Percentiles rank a stretch among this genome's conserved stretches.
Evolutionary conservation across 2,888 invertebrate species (phyloP).

Genomic region (Palloptera scutellata): DNA sequence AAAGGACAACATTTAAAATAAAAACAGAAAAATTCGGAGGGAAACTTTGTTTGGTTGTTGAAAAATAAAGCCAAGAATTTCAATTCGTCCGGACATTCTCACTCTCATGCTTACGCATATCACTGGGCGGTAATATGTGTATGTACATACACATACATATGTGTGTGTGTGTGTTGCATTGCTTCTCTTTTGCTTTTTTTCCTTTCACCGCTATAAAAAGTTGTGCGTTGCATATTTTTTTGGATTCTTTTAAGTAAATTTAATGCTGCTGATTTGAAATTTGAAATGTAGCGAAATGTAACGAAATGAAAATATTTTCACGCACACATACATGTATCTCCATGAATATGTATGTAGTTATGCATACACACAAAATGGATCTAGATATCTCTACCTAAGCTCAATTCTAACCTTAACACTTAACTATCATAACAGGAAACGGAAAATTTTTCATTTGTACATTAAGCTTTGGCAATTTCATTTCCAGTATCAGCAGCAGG

Average conservation of each 20-base stretch:
- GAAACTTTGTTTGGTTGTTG: not conserved
- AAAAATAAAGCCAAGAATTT: too few species aligned
- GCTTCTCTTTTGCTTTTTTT: too few species aligned
- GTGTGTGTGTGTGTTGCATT: not conserved
- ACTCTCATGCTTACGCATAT: not conserved
- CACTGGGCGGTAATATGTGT: not conserved
- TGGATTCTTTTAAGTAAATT: not conserved
- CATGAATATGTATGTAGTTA: too few species aligned
- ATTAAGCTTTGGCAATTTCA: too few species aligned
- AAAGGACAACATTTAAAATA: too few species aligned
- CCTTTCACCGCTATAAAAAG: not conserved
- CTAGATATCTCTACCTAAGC: too few species aligned
- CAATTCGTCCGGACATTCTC: not conserved
- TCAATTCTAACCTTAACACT: too few species aligned
- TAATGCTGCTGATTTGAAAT: not conserved
- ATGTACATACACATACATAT: not conserved
- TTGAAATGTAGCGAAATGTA: not conserved
- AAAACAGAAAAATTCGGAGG: slow-evolving; percentile 19
- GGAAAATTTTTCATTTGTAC: too few species aligned
- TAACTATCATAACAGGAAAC: too few species aligned
- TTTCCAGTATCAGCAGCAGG: too few species aligned
- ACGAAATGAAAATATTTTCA: not conserved
- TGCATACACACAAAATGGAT: too few species aligned
- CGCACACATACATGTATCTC: not conserved
- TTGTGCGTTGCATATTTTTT: slow-evolving; percentile 3